Base-by-base conservation (phyloP, 2,113 vertebrate genomes). In the Lynx canadensis region DNA sequence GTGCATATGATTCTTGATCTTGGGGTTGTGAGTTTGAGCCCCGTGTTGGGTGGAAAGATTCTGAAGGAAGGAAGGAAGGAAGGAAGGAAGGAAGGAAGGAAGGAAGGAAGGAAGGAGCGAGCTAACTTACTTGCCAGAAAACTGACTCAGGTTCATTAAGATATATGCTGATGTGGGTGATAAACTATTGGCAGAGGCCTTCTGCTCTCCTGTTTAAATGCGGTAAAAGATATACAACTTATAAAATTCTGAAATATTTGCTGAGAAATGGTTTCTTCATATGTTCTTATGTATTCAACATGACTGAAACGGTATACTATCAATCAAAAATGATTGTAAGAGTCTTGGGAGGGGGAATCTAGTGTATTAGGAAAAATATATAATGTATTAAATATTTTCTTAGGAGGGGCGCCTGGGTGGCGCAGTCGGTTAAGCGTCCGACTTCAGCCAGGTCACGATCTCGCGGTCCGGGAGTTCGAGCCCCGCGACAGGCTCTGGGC, bases 201-300 rank as follows among this genome's bases (percentile, higher is more conserved):
- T 89, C 15, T 48, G 21, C 9, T 60, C 4, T 91, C 78, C 2
- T 91, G 0, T 60, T 85, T 88, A 65, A 94, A 79, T 71, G 41
- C 38, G 52, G 25, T 76, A 48, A 23, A 74, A 45, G 19, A 71
- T 85, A 29, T 2, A 57, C 16, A 76, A 19, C 76, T 82, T 89
- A 57, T 68, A 74, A 52, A 33, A 88, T 87, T 89, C 45, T 93
- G 81, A 80, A 92, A 73, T 94, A 73, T 33, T 82, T 66, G 23
- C 19, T 13, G 25, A 86, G 69, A 96, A 65, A 78, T 63, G 2
- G 27, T 78, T 71, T 90, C 19, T 93, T 80, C 29, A 16, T 55
- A 29, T 66, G 31, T 88, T 52, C 27, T 68, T 78, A 55, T 33
- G 29, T 29, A 38, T 60, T 31, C 36, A 48, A 13, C 60, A 18